Evolutionary conservation across 2,113 vertebrate species (phyloP).

Genomic region (Pelobates fuscus): DNA sequence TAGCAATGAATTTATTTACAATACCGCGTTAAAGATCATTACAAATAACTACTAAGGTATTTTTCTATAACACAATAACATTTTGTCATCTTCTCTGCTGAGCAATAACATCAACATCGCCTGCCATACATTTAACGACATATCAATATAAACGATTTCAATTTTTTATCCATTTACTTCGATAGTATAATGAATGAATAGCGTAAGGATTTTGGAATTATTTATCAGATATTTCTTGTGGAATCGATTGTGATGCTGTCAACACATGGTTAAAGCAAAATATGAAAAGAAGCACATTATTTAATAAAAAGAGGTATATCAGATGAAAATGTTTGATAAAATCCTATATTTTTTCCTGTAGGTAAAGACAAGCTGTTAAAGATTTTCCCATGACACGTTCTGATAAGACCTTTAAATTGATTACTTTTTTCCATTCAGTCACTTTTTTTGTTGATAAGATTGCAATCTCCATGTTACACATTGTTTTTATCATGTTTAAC

Average conservation of each 20-base stretch:
- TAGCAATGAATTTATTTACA: too few relatives aligned
- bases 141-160: too few relatives aligned
- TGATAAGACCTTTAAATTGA: not conserved
- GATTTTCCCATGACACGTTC: not conserved
- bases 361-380: not conserved
- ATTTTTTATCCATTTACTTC: too few relatives aligned
- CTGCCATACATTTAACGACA: too few relatives aligned
- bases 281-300: not conserved
- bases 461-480: not conserved
- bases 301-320: not conserved
- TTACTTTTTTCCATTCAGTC: not conserved
- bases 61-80: too few relatives aligned
- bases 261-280: not conserved
- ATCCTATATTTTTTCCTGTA: not conserved
- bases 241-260: not conserved
- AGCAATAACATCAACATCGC: too few relatives aligned
- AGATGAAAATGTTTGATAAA: not conserved
- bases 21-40: too few relatives aligned
- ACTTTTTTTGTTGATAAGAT: not conserved
- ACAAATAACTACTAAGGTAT: too few relatives aligned
- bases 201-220: too few relatives aligned
- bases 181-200: too few relatives aligned
- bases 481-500: not conserved
- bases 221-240: not conserved
- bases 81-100: too few relatives aligned